phyloP scores from a whole-genome alignment of 1,140 invertebrate species.

The Eupeodes corollae region DNA sequence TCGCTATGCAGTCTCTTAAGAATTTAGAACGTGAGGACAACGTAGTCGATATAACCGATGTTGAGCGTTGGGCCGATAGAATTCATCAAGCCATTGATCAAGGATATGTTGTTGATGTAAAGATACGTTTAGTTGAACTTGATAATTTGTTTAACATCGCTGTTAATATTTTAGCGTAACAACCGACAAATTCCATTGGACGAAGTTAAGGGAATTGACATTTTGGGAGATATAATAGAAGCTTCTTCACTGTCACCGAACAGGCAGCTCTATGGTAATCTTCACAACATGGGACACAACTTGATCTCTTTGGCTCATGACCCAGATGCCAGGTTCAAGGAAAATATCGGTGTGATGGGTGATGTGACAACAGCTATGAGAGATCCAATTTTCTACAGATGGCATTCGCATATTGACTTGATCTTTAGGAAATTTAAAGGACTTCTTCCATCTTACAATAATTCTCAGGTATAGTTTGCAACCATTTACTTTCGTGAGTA shows the following conservation, averaged over 20 bases:
- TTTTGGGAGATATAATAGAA: slow-evolving; percentile 53
- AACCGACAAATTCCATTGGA: slow-evolving; percentile 24
- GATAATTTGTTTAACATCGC: too few species aligned
- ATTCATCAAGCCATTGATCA: slow-evolving; percentile 50
- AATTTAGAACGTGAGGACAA: slow-evolving; percentile 46
- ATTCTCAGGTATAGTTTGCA: neutral
- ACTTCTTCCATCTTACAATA: slow-evolving; percentile 49
- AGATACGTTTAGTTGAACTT: slow-evolving; percentile 2
- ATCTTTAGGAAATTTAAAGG: slow-evolving; percentile 53
- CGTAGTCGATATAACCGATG: slow-evolving; percentile 40
- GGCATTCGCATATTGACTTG: slow-evolving; percentile 54
- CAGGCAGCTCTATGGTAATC: slow-evolving; percentile 46
- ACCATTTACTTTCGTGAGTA: too few species aligned
- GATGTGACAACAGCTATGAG: slow-evolving; percentile 57
- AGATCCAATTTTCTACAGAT: slow-evolving; percentile 60
- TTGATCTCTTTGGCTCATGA: slow-evolving; percentile 51
- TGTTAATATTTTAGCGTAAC: slow-evolving; percentile 5
- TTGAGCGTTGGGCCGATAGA: slow-evolving; percentile 48
- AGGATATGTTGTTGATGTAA: slow-evolving; percentile 39
- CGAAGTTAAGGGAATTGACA: slow-evolving; percentile 42
- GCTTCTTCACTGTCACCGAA: slow-evolving; percentile 45
- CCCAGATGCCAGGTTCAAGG: slow-evolving; percentile 46
- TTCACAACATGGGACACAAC: slow-evolving; percentile 54
- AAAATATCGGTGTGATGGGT: slow-evolving; percentile 50
- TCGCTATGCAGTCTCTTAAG: slow-evolving; percentile 38